Evolutionary conservation across 2,113 vertebrate genomes (phyloP).

Genomic region (Tragelaphus buxtoni): DNA sequence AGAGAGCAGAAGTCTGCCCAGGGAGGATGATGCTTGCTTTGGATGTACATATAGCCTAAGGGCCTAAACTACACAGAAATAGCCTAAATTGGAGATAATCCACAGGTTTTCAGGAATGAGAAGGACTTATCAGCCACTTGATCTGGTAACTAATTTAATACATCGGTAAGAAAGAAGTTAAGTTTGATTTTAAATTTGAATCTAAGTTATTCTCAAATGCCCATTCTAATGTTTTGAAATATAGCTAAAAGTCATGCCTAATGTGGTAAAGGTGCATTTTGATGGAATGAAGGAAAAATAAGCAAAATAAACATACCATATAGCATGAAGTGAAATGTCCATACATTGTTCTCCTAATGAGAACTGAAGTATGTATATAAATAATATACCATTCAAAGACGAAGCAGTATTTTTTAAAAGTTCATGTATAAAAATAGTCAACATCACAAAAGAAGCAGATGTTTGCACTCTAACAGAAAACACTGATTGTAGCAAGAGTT

Average conservation of each 20-base stretch:
- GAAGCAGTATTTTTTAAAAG: not conserved
- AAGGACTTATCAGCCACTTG: not conserved
- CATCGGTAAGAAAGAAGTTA: not conserved
- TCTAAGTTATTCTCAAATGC: not conserved
- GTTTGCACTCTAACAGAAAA: not conserved
- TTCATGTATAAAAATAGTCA: not conserved
- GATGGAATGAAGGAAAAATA: not conserved
- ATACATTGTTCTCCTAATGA: not conserved
- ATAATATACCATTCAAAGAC: not conserved
- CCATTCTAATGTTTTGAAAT: not conserved
- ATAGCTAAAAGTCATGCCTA: not conserved
- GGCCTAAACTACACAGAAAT: not conserved
- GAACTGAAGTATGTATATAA: not conserved
- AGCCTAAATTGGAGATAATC: not conserved
- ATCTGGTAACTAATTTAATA: not conserved
- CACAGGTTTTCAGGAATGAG: not conserved
- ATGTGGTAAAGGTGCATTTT: not conserved
- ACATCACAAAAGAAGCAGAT: not conserved
- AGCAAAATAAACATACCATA: not conserved
- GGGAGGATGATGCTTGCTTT: not conserved
- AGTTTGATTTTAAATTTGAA: not conserved
- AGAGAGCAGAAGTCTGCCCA: not conserved
- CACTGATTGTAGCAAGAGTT: not conserved
- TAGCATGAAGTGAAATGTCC: not conserved
- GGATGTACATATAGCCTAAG: too few relatives aligned